phyloP scores from a whole-genome alignment of 1,140 invertebrate species.

The Xylocopa sonorina region DNA sequence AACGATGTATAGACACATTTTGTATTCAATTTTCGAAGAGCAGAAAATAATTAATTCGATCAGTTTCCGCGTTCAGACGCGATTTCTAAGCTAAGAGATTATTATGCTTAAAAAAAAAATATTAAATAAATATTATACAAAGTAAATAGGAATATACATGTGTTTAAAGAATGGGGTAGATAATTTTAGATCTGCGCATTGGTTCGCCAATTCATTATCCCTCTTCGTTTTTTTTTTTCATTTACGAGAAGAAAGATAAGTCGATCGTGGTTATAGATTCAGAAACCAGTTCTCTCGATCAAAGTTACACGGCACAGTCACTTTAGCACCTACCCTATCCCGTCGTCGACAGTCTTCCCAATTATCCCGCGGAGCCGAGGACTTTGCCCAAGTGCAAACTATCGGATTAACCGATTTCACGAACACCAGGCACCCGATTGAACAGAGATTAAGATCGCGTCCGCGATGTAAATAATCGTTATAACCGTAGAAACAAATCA shows the following conservation, averaged over 20 bases:
- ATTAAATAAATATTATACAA: too few relatives aligned
- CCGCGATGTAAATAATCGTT: slow-evolving; percentile 11
- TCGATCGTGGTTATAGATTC: slow-evolving; percentile 1
- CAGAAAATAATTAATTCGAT: too few relatives aligned
- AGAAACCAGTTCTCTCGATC: slow-evolving; percentile 20
- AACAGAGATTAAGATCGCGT: slow-evolving; percentile 24
- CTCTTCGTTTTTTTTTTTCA: background rate
- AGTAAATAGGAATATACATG: too few relatives aligned
- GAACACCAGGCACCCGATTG: slow-evolving; percentile 2
- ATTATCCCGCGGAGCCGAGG: slow-evolving; percentile 31
- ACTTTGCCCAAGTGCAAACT: slow-evolving; percentile 37
- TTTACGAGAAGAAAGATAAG: background rate
- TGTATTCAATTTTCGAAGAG: too few relatives aligned
- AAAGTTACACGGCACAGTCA: slow-evolving; percentile 11
- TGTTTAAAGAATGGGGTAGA: too few relatives aligned
- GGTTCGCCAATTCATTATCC: background rate
- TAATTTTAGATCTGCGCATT: too few relatives aligned
- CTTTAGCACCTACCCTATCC: slow-evolving; percentile 33
- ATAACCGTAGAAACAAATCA: slow-evolving; percentile 13
- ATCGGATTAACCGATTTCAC: slow-evolving; percentile 23
- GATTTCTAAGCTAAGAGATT: too few relatives aligned
- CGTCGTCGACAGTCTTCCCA: slow-evolving; percentile 18
- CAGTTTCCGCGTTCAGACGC: too few relatives aligned
- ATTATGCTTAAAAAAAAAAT: too few relatives aligned
- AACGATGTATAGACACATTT: too few relatives aligned